Evolutionary conservation across 1,140 invertebrate genomes (phyloP).

Genomic region (Heterodera schachtii): DNA sequence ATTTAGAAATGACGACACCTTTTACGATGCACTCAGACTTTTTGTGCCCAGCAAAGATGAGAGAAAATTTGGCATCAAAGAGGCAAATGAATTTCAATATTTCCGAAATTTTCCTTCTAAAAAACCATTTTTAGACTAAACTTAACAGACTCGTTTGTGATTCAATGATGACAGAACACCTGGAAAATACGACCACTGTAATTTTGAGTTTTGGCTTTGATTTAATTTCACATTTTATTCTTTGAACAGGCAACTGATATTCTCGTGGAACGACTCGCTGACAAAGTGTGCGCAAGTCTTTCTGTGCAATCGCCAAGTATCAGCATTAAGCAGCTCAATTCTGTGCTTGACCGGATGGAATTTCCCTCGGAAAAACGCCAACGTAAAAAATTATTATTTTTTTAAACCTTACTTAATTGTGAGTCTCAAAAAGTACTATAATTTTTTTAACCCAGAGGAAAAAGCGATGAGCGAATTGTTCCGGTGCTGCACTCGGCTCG

Average conservation of each 20-base stretch:
- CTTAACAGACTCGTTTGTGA: slow-evolving; percentile 23
- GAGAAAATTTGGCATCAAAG: slow-evolving; percentile 36
- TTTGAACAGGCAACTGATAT: slow-evolving; percentile 24
- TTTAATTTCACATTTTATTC: background rate
- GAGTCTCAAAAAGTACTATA: background rate
- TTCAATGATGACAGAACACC: background rate
- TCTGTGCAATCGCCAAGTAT: slow-evolving; percentile 22
- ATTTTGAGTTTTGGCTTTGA: background rate
- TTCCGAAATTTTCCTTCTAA: background rate
- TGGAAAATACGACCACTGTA: background rate
- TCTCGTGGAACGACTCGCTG: slow-evolving; percentile 25
- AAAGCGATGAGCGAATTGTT: slow-evolving; percentile 13
- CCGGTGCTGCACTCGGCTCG: slow-evolving; percentile 30
- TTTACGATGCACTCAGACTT: slow-evolving; percentile 35
- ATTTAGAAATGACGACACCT: slow-evolving; percentile 37
- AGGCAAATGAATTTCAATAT: slow-evolving; percentile 16
- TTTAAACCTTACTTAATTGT: background rate
- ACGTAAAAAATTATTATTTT: slow-evolving; percentile 11
- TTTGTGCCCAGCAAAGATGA: slow-evolving; percentile 36
- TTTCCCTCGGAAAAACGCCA: slow-evolving; percentile 9
- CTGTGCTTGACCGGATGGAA: slow-evolving; percentile 28
- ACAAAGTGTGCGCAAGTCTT: slow-evolving; percentile 5
- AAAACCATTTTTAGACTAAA: slow-evolving; percentile 15
- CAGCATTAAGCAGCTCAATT: slow-evolving; percentile 33
- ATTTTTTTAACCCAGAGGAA: slow-evolving; percentile 11